Evolutionary conservation across 2,888 invertebrate species (phyloP), one percentile per base, ranked within the genome.

Genomic region (Drosophila mimica): DNA sequence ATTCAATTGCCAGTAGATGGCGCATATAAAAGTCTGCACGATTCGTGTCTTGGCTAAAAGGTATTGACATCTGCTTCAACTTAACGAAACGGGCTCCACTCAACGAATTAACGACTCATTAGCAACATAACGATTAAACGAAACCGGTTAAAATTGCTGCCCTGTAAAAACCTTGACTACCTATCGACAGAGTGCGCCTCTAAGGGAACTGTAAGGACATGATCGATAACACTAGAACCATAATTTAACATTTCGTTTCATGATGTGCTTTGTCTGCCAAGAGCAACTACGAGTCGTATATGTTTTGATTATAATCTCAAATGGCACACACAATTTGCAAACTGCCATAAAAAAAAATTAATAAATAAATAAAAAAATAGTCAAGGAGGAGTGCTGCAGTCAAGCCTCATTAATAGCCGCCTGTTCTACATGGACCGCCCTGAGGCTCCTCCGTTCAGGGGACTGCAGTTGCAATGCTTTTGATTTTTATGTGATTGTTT

Each of bases 401-500:
- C 77, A 81, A 66, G 79, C 63, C 81, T 70, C 79, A 80, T 80
- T 80, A 80, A 74, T 57, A 48, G 53, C 61, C 77, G 70, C 33
- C 73, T 66, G 70, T 62, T 64, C 53, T 31, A 40, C 63, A 60
- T 61, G 51, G 79, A 73, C 81, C 80, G 71, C 71, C 79, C 65
- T 52, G 59, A 51, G 60, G 64, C 46, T 46, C 13, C 63, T 64
- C 40, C 57, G 33, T 43, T 49, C 13, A 20, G 9, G 11, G n/a
- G n/a, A n/a, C 38, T 4, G n/a, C 1, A 5, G 6, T 17, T 30
- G 31, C 46, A 40, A 56, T 74, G 68, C 36, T 71, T 70, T 51
- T 71, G 71, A 60, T 79, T 76, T 76, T 87, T 31, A 73, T 83
- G 70, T 83, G 81, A 81, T 87, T 83, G 81, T 79, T 74, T 76